Percentiles rank a stretch among this genome's conserved stretches.
These are phyloP conservation scores for Drosophila meridionalis DNA, from an alignment of 2,888 invertebrate species.

Conservation along the genomic window DNA sequence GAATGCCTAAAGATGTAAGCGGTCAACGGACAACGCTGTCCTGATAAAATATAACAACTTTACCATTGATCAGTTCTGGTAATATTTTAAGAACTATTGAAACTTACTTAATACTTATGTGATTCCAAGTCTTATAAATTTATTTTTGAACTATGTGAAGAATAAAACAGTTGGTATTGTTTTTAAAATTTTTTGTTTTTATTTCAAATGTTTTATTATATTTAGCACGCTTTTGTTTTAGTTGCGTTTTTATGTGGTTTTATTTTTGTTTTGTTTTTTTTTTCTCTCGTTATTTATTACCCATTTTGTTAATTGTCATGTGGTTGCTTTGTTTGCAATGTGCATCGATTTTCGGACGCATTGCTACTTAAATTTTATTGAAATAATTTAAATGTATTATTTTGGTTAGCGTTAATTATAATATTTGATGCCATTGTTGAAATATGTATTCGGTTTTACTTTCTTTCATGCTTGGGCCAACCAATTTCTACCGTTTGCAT, in stretches of 20 bases:
- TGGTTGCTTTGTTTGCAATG: conserved; percentile 29
- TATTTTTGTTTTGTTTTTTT: conserved; percentile 28
- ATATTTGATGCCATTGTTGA: conserved; percentile 46
- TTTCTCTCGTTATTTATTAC: conserved; percentile 57
- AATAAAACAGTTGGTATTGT: conserved; percentile 9
- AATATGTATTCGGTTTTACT: conserved; percentile 31
- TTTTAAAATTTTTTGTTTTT: conserved; percentile 36
- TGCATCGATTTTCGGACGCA: conserved; percentile 29
- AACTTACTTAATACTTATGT: too few relatives aligned
- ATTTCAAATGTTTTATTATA: conserved; percentile 47
- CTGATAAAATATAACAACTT: too few relatives aligned
- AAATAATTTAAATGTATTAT: conserved; percentile 44
- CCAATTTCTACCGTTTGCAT: conserved; percentile 47
- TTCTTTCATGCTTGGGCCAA: conserved; percentile 33
- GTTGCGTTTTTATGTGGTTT: conserved; percentile 48
- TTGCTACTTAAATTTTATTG: conserved; percentile 25
- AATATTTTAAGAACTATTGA: too few relatives aligned
- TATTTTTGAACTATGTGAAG: neutral
- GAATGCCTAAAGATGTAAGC: too few relatives aligned
- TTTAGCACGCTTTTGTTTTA: conserved; percentile 45
- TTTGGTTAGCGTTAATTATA: conserved; percentile 48
- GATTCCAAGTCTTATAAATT: neutral
- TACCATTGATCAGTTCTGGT: too few relatives aligned
- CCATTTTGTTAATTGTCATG: conserved; percentile 58
- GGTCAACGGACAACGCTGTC: too few relatives aligned